Evolutionary conservation across 2,888 invertebrate species (phyloP).

Genomic region (Amorpha juglandis): DNA sequence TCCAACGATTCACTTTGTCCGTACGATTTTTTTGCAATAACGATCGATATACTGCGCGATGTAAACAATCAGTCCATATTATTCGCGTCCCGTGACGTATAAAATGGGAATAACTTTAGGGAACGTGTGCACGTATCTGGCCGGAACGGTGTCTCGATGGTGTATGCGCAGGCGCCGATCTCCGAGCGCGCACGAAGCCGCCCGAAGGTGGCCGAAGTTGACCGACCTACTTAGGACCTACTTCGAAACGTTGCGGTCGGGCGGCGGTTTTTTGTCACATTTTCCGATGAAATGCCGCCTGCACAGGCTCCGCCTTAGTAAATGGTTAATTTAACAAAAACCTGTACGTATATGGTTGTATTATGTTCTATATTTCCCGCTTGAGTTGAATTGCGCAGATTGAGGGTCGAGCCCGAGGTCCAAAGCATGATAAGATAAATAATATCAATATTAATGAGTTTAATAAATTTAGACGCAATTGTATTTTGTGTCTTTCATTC

Average conservation of each 20-base stretch:
- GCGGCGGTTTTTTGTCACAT: conserved; percentile 76
- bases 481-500: background rate
- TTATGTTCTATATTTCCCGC: conserved; percentile 29
- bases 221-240: conserved; percentile 80
- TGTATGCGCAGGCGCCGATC: conserved; percentile 69
- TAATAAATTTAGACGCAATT: conserved; percentile 31
- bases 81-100: conserved; percentile 72
- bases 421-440: conserved; percentile 32
- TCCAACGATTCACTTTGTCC: conserved; percentile 63
- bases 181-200: conserved; percentile 60
- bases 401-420: conserved; percentile 32
- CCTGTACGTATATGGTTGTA: conserved; percentile 10
- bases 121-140: conserved; percentile 64
- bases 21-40: conserved; percentile 29
- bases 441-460: conserved; percentile 30
- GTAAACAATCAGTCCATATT: conserved; percentile 63
- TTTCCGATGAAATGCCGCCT: conserved; percentile 75
- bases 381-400: conserved; percentile 21
- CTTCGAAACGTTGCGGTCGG: conserved; percentile 74
- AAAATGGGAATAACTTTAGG: conserved; percentile 50
- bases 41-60: conserved; percentile 34
- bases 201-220: conserved; percentile 64
- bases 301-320: conserved; percentile 24
- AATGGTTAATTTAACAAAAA: conserved; percentile 27
- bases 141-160: conserved; percentile 65